Evolutionary conservation across 2,113 vertebrate genomes (phyloP).

Genomic region (Panurus biarmicus): DNA sequence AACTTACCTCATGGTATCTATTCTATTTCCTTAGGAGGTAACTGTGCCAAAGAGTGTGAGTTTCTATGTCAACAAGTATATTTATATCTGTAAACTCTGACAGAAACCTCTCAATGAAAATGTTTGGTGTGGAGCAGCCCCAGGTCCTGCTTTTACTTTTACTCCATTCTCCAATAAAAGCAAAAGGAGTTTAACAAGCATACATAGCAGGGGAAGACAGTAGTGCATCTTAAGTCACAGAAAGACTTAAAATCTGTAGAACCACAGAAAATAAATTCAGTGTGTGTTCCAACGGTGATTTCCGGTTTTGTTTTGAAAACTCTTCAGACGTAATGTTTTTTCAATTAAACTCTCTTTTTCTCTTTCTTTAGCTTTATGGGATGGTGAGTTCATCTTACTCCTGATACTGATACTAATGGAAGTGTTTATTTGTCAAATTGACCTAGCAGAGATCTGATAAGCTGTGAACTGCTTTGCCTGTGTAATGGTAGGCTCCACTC

Average conservation of each 20-base stretch:
- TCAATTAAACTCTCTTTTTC: neutral
- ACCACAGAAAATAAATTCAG: neutral
- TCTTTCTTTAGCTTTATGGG: conserved; percentile 36
- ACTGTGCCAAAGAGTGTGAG: neutral
- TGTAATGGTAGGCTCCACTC: neutral
- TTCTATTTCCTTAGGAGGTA: neutral
- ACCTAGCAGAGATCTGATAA: neutral
- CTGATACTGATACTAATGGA: neutral
- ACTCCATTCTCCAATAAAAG: neutral
- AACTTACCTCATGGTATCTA: neutral
- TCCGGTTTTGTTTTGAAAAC: neutral
- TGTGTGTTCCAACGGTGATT: neutral
- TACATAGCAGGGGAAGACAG: neutral
- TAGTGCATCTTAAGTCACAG: neutral
- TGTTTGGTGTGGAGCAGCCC: neutral
- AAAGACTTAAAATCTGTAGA: neutral
- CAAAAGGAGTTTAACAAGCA: neutral
- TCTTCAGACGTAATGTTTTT: neutral
- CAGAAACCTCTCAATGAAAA: neutral
- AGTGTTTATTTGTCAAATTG: neutral
- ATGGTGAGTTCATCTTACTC: conserved; percentile 35
- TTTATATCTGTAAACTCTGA: neutral
- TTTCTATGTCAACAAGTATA: neutral
- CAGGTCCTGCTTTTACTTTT: neutral
- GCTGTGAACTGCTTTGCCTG: neutral